Evolutionary conservation across 2,888 invertebrate species (phyloP).

Genomic region (Oxyscelio sp.): DNA sequence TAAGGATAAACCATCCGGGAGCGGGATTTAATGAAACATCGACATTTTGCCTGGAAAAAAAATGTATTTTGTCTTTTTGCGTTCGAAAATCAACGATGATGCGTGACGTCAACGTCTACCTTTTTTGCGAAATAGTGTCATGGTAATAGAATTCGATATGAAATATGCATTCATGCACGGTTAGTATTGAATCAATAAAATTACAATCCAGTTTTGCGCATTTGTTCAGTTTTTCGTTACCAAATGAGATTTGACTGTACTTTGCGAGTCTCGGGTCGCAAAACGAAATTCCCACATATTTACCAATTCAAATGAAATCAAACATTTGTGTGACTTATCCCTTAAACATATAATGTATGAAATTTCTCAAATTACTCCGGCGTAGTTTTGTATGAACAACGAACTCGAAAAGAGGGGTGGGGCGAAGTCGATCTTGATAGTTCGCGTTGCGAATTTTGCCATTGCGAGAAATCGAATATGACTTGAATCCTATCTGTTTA

Average conservation of each 20-base stretch:
- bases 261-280: constrained; percentile 1
- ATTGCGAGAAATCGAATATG: constrained; percentile 42
- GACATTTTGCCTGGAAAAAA: neutral
- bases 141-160: constrained; percentile 53
- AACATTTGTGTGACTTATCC: constrained; percentile 35
- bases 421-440: constrained; percentile 41
- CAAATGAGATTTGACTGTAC: constrained; percentile 6
- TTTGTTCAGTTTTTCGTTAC: neutral
- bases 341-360: constrained; percentile 57
- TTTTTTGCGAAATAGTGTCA: constrained; percentile 41
- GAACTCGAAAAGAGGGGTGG: constrained; percentile 31
- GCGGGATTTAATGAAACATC: constrained; percentile 30
- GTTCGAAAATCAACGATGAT: constrained; percentile 36
- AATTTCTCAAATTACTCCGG: constrained; percentile 45
- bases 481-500: constrained; percentile 30
- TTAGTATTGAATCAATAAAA: constrained; percentile 34
- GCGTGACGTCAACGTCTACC: constrained; percentile 49
- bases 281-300: constrained; percentile 27
- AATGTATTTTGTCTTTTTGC: constrained; percentile 24
- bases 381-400: constrained; percentile 33
- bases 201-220: constrained; percentile 22
- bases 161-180: constrained; percentile 50
- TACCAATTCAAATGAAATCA: constrained; percentile 57
- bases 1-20: too few species aligned
- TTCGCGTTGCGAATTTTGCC: constrained; percentile 31